Percentiles rank a stretch among this genome's conserved stretches.
These are phyloP conservation scores for Piaya cayana DNA, from an alignment of 2,113 vertebrate genomes.

Conservation along the genomic window DNA sequence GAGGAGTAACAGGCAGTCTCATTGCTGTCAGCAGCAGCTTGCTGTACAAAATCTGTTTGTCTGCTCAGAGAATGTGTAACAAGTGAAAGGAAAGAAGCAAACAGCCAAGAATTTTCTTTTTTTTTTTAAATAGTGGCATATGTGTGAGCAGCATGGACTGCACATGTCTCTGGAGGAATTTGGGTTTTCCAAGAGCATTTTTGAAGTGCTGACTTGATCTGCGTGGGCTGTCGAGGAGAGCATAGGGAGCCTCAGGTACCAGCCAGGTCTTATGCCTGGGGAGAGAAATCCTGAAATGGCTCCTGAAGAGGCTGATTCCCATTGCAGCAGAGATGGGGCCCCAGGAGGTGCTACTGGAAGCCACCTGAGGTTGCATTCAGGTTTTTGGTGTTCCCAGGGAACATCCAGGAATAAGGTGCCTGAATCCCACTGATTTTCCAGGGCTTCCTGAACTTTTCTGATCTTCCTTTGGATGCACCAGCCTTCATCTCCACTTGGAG, in stretches of 20 bases:
- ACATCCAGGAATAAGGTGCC: not conserved
- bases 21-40: not conserved
- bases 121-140: not conserved
- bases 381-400: not conserved
- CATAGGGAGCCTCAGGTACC: not conserved
- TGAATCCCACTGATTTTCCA: not conserved
- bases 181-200: not conserved
- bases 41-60: not conserved
- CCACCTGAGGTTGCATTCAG: not conserved
- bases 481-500: not conserved
- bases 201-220: conserved; percentile 30
- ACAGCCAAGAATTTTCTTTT: not conserved
- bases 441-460: not conserved
- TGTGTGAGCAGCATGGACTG: not conserved
- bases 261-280: not conserved
- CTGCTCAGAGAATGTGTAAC: not conserved
- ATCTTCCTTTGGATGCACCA: not conserved
- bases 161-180: not conserved
- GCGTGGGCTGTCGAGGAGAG: not conserved
- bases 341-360: accelerated
- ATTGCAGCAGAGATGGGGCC: not conserved
- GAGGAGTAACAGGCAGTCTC: not conserved
- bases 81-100: not conserved
- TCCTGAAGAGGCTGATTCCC: not conserved
- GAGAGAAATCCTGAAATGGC: not conserved